Percentiles rank a stretch among this genome's conserved stretches.
phyloP scores from a whole-genome alignment of 2,888 invertebrate species.

The Macaria notata region DNA sequence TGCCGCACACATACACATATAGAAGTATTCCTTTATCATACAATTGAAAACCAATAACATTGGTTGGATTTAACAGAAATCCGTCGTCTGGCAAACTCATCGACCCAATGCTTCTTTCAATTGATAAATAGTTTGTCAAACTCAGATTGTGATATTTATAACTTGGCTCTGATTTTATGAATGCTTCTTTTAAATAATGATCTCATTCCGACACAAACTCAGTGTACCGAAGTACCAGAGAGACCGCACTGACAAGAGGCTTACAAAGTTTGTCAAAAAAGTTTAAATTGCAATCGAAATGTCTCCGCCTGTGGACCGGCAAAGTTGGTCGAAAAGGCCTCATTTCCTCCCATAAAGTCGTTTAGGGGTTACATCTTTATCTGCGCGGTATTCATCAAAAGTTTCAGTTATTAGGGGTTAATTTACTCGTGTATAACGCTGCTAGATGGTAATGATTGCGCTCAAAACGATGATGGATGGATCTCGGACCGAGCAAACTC shows the following conservation, averaged over 20 bases:
- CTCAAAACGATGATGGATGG: slow-evolving; percentile 55
- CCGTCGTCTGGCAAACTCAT: too few relatives aligned
- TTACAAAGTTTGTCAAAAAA: slow-evolving; percentile 13
- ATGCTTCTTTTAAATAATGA: too few relatives aligned
- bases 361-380: slow-evolving; percentile 26
- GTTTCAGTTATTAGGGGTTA: slow-evolving; percentile 30
- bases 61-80: too few relatives aligned
- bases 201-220: too few relatives aligned
- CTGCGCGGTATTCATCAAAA: slow-evolving; percentile 31
- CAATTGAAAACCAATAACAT: too few relatives aligned
- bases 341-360: slow-evolving; percentile 29
- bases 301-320: slow-evolving; percentile 8
- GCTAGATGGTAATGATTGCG: slow-evolving; percentile 49
- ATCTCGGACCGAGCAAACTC: slow-evolving; percentile 41
- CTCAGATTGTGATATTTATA: too few relatives aligned
- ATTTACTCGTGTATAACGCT: slow-evolving; percentile 30
- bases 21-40: too few relatives aligned
- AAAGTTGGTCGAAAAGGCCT: slow-evolving; percentile 25
- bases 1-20: too few relatives aligned
- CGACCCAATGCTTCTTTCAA: too few relatives aligned
- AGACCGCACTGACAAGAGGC: background rate
- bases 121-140: too few relatives aligned
- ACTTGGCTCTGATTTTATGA: too few relatives aligned
- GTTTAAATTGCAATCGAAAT: slow-evolving; percentile 25
- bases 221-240: too few relatives aligned